Evolutionary conservation across 2,888 invertebrate species (phyloP), one percentile per base, ranked within the genome.

Genomic region (Dermolepida albohirtum): DNA sequence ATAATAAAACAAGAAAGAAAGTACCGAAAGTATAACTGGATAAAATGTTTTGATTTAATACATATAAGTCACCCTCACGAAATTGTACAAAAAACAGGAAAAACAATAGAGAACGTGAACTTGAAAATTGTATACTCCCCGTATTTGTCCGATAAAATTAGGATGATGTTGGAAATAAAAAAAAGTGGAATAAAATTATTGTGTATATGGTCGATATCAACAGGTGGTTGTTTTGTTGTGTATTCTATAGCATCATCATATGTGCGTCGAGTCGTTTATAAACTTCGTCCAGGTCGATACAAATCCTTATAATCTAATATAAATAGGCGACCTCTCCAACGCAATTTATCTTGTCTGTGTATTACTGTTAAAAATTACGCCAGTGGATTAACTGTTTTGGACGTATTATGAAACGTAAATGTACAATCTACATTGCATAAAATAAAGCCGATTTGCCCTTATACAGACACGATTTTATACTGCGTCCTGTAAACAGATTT

Each of bases 141-240:
- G 14, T 12, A 14, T 54, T 54, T 39, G 39, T 54, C 54, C 54
- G 54, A 54, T 54, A 39, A 54, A 54, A 54, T 54, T 54, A 54
- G 54, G 54, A 54, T 39, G 54, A 39, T 16, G 40, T 34, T 10
- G 34, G 34, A 34, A 34, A 34, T 34, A 34, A 34, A 34, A 34
- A 69, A 70, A 66, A 50, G 39, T 63, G 66, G 59, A 50, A 65
- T 51, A 50, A 51, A 65, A 67, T 47, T 66, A 62, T 69, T 59
- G 44, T 66, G 54, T 66, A 69, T 47, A 62, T 29, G 34, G 52
- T 54, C 47, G 40, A 68, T 69, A 72, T 71, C 76, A 73, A 76
- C 76, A 76, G 76, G 76, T 76, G 74, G 76, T 76, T 71, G 74
- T 73, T 75, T 70, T 75, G 75, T 75, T 74, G 70, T 72, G 74